Conservation (phyloP, 2,113 vertebrate species). For the Bungarus multicinctus region DNA sequence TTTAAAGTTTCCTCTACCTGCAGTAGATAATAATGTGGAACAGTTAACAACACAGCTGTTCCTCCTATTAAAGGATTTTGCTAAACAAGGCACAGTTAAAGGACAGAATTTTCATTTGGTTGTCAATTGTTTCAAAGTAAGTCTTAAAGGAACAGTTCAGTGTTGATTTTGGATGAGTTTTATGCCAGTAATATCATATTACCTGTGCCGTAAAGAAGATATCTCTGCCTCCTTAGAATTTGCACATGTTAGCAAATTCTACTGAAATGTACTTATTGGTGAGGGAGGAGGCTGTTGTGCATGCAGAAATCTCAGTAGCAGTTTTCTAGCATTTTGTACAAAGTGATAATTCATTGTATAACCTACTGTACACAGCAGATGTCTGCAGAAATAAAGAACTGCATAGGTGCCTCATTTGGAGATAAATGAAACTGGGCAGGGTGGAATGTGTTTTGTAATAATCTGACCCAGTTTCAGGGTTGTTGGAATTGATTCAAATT, state of each 20-base stretch:
- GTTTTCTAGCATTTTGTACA: background rate
- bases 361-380: background rate
- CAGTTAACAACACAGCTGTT: slow-evolving; percentile 87
- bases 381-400: background rate
- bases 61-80: slow-evolving; percentile 91
- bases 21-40: slow-evolving; percentile 68
- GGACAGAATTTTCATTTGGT: slow-evolving; percentile 93
- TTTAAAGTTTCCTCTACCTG: slow-evolving; percentile 88
- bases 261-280: background rate
- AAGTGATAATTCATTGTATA: background rate
- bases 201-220: background rate
- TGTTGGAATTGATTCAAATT: background rate
- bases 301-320: background rate
- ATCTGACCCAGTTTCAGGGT: background rate
- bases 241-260: background rate
- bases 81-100: slow-evolving; percentile 84
- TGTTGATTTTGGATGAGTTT: background rate
- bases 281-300: background rate
- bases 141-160: slow-evolving; percentile 15
- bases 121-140: slow-evolving; percentile 96
- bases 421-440: background rate
- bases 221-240: background rate
- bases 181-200: background rate
- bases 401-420: background rate
- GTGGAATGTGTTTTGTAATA: background rate